Conservation (phyloP, 2,888 invertebrate genomes). For the Acanthosepion lycidas region DNA sequence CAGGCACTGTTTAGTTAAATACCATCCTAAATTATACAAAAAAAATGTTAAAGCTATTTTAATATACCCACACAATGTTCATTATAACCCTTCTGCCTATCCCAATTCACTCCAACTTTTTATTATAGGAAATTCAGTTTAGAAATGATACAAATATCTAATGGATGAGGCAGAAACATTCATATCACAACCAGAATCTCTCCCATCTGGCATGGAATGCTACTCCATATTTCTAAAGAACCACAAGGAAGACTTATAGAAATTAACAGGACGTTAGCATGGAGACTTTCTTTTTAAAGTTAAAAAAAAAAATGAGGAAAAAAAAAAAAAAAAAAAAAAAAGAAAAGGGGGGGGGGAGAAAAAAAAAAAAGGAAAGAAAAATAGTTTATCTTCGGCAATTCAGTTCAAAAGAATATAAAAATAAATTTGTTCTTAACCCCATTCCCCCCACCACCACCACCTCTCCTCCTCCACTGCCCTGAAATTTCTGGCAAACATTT, state of each 20-base stretch:
- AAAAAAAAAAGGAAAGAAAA: background rate
- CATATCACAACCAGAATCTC: constrained; percentile 22
- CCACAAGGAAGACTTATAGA: background rate
- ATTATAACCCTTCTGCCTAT: too few relatives aligned
- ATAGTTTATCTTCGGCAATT: background rate
- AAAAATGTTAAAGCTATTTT: background rate
- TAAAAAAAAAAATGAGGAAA: background rate
- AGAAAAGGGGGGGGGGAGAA: too few relatives aligned
- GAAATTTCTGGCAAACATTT: background rate
- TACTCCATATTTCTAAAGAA: background rate
- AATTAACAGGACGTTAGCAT: background rate
- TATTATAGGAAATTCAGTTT: too few relatives aligned
- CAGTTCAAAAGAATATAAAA: constrained; percentile 33
- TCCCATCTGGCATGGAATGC: constrained; percentile 33
- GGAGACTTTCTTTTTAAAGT: background rate
- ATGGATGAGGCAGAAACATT: background rate
- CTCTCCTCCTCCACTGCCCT: background rate
- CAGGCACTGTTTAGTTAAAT: background rate
- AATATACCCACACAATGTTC: background rate
- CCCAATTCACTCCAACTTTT: too few relatives aligned
- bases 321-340: background rate
- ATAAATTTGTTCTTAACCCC: constrained; percentile 25
- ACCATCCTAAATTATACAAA: background rate
- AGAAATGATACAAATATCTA: background rate
- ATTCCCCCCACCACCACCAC: background rate